Percentiles rank a stretch among this genome's conserved stretches.
These are phyloP conservation scores for Venusia cambrica DNA, from an alignment of 2,888 invertebrate genomes.

Conservation along the genomic window DNA sequence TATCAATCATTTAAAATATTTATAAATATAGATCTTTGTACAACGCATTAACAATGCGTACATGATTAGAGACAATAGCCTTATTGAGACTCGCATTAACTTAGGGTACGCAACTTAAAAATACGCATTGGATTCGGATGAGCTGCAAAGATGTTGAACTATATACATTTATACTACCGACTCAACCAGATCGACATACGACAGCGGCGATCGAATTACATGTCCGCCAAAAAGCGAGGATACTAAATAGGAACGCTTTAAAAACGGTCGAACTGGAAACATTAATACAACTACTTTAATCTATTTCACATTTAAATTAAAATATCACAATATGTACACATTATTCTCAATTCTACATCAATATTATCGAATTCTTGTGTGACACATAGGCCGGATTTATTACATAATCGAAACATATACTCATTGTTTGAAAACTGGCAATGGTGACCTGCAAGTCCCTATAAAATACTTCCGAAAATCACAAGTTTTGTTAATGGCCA, in stretches of 20 bases:
- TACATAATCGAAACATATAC: constrained; percentile 41
- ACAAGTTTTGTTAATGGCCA: constrained; percentile 24
- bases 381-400: constrained; percentile 41
- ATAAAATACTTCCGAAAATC: constrained; percentile 17
- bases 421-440: constrained; percentile 41
- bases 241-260: constrained; percentile 31
- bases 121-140: constrained; percentile 34
- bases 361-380: constrained; percentile 63
- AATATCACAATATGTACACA: constrained; percentile 80
- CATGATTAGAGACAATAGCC: constrained; percentile 53
- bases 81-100: constrained; percentile 54
- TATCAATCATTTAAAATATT: constrained; percentile 78
- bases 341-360: constrained; percentile 62
- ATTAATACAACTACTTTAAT: constrained; percentile 60
- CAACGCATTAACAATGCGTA: constrained; percentile 70
- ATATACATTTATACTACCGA: constrained; percentile 50
- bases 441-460: constrained; percentile 26
- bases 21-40: constrained; percentile 79
- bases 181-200: constrained; percentile 36
- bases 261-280: constrained; percentile 51
- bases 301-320: constrained; percentile 75
- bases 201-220: constrained; percentile 41
- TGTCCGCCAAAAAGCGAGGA: constrained; percentile 38
- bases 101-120: constrained; percentile 43
- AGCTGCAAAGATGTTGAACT: constrained; percentile 42